Evolutionary conservation across 2,113 vertebrate genomes (phyloP).

Genomic region (Neogale vison): DNA sequence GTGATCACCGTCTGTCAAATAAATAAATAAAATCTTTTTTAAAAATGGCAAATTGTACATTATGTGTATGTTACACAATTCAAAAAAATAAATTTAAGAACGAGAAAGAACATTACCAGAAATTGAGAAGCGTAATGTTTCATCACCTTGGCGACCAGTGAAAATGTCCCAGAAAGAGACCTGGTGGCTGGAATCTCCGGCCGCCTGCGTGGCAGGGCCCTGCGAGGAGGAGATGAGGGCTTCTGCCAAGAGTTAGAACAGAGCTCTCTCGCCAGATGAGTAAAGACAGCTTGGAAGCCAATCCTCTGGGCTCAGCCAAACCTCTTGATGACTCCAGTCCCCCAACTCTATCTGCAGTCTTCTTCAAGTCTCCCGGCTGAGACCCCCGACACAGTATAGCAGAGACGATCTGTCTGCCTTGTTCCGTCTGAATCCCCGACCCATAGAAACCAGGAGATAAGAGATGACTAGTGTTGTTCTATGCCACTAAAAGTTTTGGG

Average conservation of each 20-base stretch:
- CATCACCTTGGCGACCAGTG: not conserved
- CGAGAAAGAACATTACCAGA: not conserved
- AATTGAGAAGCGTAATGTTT: not conserved
- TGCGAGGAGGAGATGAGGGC: not conserved
- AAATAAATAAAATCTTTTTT: too few relatives aligned
- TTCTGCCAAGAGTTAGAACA: not conserved
- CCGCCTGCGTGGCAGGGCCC: not conserved
- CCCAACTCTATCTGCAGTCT: fast-evolving
- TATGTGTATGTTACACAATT: not conserved
- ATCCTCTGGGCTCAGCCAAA: not conserved
- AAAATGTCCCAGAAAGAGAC: not conserved
- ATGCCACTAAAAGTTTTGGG: not conserved
- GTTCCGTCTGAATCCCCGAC: not conserved
- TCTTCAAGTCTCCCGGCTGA: not conserved
- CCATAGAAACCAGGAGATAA: not conserved
- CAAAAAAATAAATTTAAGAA: not conserved
- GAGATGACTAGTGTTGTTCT: not conserved
- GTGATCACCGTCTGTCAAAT: too few relatives aligned
- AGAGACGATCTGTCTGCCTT: not conserved
- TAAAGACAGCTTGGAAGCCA: too few relatives aligned
- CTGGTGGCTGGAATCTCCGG: not conserved
- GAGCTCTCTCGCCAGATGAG: fast-evolving
- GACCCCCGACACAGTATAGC: not conserved
- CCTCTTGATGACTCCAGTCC: not conserved
- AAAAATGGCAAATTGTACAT: not conserved